These are phyloP conservation scores for Crambe crambe DNA, from an alignment of 37 sponge, comb jelly and placozoan species.

Conservation along the genomic window DNA sequence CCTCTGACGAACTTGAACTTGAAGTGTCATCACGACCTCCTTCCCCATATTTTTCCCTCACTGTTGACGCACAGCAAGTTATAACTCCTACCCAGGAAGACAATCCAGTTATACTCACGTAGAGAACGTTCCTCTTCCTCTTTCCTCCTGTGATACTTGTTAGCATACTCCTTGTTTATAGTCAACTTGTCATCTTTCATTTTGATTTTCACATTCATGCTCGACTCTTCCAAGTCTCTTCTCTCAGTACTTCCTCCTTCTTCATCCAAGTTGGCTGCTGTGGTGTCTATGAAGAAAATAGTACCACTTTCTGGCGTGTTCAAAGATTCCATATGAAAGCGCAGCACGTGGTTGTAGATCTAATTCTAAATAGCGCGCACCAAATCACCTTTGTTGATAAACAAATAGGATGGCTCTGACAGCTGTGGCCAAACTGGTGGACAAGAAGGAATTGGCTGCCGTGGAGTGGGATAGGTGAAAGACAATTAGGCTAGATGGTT, in stretches of 20 bases:
- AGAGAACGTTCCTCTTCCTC: slow-evolving; percentile 77
- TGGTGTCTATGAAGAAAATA: no score
- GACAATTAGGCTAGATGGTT: background rate
- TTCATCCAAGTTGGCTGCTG: background rate
- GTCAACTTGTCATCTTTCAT: slow-evolving; percentile 55
- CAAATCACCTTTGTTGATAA: background rate
- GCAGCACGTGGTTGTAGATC: background rate
- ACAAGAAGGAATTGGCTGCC: background rate
- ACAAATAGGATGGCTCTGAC: no score
- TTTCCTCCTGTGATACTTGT: slow-evolving; percentile 69
- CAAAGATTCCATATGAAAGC: no score
- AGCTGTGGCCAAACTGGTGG: no score
- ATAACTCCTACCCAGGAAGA: background rate
- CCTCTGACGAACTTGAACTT: slow-evolving; percentile 55
- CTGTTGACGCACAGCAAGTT: slow-evolving; percentile 20
- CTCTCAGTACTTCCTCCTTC: no score
- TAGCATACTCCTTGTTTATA: slow-evolving; percentile 85
- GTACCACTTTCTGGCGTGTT: no score
- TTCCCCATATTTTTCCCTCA: slow-evolving; percentile 75
- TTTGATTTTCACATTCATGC: background rate
- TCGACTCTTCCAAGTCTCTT: no score
- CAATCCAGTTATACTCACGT: slow-evolving; percentile 42
- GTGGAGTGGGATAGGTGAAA: background rate
- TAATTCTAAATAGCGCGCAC: background rate
- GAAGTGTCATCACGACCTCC: slow-evolving; percentile 31